Conservation (phyloP, 2,888 invertebrate species). For the Poecilus cupreus region DNA sequence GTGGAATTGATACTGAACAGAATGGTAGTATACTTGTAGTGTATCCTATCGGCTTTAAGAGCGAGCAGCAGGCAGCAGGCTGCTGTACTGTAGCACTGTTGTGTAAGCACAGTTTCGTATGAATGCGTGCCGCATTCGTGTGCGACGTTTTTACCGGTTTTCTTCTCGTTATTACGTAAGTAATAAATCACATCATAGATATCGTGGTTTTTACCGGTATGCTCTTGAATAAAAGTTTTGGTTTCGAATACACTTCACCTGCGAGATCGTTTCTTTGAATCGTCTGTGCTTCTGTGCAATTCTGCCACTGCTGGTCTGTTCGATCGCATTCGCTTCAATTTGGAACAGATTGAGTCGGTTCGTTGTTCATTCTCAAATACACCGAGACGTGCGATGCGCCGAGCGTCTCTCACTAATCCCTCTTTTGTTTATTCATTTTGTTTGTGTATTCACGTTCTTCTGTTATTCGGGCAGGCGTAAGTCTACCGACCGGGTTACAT, state of each 20-base stretch:
- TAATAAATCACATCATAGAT: constrained; percentile 38
- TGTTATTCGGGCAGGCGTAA: constrained; percentile 61
- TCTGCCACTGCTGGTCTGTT: not conserved
- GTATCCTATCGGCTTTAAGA: constrained; percentile 32
- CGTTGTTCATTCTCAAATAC: constrained; percentile 19
- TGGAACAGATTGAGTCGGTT: constrained; percentile 18
- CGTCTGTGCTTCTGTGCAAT: not conserved
- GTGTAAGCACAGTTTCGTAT: not conserved
- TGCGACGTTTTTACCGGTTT: constrained; percentile 27
- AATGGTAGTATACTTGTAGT: not conserved
- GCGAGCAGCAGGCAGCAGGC: not conserved
- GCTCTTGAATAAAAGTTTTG: constrained; percentile 33
- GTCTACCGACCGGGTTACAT: constrained; percentile 58
- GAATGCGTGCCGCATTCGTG: constrained; percentile 12
- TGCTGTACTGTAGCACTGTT: not conserved
- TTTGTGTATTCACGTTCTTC: constrained; percentile 66
- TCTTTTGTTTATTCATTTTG: constrained; percentile 70
- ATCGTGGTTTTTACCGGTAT: constrained; percentile 27
- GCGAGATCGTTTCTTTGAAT: constrained; percentile 10
- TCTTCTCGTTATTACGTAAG: constrained; percentile 39
- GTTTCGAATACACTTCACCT: constrained; percentile 34
- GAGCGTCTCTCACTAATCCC: constrained; percentile 68
- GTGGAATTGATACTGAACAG: not conserved
- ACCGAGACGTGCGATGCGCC: constrained; percentile 8
- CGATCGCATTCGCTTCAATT: constrained; percentile 24